Evolutionary conservation across 1,140 invertebrate genomes (phyloP).

Genomic region (Temnothorax nylanderi): DNA sequence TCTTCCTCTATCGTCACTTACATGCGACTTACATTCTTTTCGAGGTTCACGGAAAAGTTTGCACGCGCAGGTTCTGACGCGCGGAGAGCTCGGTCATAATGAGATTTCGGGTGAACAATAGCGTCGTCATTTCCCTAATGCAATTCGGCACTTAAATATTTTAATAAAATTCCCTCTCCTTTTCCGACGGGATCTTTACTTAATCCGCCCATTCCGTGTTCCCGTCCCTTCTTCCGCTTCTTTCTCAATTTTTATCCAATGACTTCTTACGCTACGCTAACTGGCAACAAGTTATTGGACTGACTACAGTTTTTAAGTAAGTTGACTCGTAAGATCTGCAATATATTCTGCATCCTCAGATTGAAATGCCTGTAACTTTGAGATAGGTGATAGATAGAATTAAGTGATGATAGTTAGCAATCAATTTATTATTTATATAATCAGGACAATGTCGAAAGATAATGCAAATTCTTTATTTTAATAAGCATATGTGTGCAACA

Average conservation of each 20-base stretch:
- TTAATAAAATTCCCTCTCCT: constrained; percentile 80
- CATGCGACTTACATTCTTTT: constrained; percentile 48
- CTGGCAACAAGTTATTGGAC: constrained; percentile 64
- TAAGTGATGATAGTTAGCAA: neutral
- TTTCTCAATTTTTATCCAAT: constrained; percentile 1
- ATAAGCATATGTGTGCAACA: neutral
- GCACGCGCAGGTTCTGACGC: constrained; percentile 63
- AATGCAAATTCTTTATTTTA: neutral
- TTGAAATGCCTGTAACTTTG: neutral
- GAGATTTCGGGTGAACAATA: constrained; percentile 80
- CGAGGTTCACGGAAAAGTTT: constrained; percentile 69
- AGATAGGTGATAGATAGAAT: constrained; percentile 4
- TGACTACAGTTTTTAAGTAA: neutral
- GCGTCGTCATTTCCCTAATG: constrained; percentile 81
- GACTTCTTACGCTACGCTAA: constrained; percentile 64
- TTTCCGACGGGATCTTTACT: constrained; percentile 62
- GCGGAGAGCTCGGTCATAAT: constrained; percentile 71
- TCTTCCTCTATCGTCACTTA: constrained; percentile 7
- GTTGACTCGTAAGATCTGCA: constrained; percentile 3
- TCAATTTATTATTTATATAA: constrained; percentile 17
- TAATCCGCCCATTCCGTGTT: constrained; percentile 62
- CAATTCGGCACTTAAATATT: constrained; percentile 82
- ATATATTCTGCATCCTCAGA: neutral
- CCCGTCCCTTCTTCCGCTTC: constrained; percentile 29
- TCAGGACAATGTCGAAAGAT: neutral